Evolutionary conservation across 2,113 vertebrate genomes (phyloP).

Genomic region (Elachura formosa): DNA sequence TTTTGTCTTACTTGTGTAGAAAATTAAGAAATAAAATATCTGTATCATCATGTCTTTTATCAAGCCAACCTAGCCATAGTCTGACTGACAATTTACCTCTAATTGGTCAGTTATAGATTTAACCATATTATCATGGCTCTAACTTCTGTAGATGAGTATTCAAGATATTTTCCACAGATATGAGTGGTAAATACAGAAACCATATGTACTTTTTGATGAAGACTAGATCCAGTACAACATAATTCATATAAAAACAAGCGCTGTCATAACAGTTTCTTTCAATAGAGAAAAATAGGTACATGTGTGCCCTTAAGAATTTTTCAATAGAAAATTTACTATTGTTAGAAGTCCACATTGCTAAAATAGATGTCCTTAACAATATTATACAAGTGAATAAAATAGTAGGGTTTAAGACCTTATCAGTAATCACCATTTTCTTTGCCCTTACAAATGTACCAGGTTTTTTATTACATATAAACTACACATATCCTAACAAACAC

Average conservation of each 20-base stretch:
- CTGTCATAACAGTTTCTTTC: neutral
- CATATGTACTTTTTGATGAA: neutral
- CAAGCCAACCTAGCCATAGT: conserved; percentile 1
- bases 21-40: conserved; percentile 55
- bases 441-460: neutral
- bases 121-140: neutral
- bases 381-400: neutral
- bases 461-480: neutral
- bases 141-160: neutral
- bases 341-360: neutral
- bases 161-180: neutral
- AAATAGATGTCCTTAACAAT: neutral
- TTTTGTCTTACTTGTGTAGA: conserved; percentile 5
- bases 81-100: conserved; percentile 31
- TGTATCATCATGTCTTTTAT: neutral
- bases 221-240: neutral
- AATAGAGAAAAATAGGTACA: neutral
- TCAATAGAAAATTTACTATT: neutral
- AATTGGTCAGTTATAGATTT: conserved; percentile 50
- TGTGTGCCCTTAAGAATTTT: neutral
- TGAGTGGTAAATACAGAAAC: neutral
- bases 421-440: neutral
- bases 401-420: neutral
- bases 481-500: neutral
- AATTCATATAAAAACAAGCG: neutral